A percentile compares a stretch with the other conserved stretches of the same genome.
Conservation (phyloP, 2,797 vertebrate species). For the Argya squamiceps region DNA sequence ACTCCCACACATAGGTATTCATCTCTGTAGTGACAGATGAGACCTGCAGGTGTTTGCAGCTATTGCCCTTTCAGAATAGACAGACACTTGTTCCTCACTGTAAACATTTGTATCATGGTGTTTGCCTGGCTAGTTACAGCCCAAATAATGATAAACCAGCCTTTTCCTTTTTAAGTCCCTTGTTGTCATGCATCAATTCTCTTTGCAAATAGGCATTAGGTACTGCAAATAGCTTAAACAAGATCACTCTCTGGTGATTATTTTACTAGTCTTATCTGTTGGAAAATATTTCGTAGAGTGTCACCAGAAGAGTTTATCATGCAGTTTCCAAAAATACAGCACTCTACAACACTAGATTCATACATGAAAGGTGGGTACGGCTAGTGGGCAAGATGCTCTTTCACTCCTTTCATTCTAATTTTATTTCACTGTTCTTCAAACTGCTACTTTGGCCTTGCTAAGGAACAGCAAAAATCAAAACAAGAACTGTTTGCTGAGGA, state of each 20-base stretch:
- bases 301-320: not conserved
- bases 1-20: slow-evolving; percentile 68
- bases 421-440: not conserved
- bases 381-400: not conserved
- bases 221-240: slow-evolving; percentile 41
- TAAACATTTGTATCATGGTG: slow-evolving; percentile 16
- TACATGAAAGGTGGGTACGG: not conserved
- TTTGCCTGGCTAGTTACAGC: slow-evolving; percentile 10
- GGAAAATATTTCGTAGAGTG: not conserved
- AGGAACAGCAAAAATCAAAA: not conserved
- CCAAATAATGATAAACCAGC: slow-evolving; percentile 18
- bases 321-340: not conserved
- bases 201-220: slow-evolving; percentile 21
- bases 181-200: slow-evolving; percentile 34
- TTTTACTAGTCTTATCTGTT: slow-evolving; percentile 15
- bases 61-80: slow-evolving; percentile 20
- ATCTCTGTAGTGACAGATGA: slow-evolving; percentile 66
- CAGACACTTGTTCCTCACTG: not conserved
- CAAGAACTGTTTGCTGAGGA: not conserved
- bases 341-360: not conserved
- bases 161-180: not conserved
- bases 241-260: slow-evolving; percentile 17
- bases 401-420: not conserved
- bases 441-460: not conserved
- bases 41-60: slow-evolving; percentile 74